Base-by-base conservation (phyloP, 2,888 invertebrate species). In the Amitus sp. region DNA sequence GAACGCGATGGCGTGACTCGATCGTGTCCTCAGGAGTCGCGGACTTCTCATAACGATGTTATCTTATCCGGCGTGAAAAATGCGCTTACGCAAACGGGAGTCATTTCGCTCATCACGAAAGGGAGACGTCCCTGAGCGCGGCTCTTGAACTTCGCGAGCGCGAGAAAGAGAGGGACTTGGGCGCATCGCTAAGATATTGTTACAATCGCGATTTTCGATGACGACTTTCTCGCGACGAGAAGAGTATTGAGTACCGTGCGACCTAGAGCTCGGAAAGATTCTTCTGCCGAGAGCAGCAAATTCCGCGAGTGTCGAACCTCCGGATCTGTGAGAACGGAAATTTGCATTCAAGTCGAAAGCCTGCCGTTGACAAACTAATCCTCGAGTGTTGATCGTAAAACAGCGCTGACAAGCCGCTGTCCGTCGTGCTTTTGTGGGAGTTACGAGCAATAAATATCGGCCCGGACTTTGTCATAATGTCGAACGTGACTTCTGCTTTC, bases 221-320 rank as follows among this genome's bases (percentile, higher is more conserved):
- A 1, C 37, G 4, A 15, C 4, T 70, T 72, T 72, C 73, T 73
- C 73, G 67, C 67, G 64, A 57, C 59, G 63, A n/a, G n/a, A n/a
- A n/a, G 59, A 67, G 60, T 80, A 80, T 80, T 75, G 80, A 81
- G 80, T 79, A 81, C 77, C 80, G 80, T 81, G 80, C 66, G 79
- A 80, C 73, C 74, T 70, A 34, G 27, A 49, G 69, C 63, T 62
- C 69, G 72, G 74, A 74, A 70, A 65, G 73, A 76, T 65, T 72
- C 75, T 66, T 56, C 66, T 73, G 76, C 76, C 74, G 70, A 57
- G 67, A 65, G 60, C 68, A 72, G 76, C 74, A 64, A 76, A 79
- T 77, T 78, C 72, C 70, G 69, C 56, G 49, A 65, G 58, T 56
- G 48, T 27, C 18, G 45, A 19, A 33, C 28, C 23, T n/a, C n/a